phyloP scores from a whole-genome alignment of 2,888 invertebrate genomes.

The Cryptus viduatorius region DNA sequence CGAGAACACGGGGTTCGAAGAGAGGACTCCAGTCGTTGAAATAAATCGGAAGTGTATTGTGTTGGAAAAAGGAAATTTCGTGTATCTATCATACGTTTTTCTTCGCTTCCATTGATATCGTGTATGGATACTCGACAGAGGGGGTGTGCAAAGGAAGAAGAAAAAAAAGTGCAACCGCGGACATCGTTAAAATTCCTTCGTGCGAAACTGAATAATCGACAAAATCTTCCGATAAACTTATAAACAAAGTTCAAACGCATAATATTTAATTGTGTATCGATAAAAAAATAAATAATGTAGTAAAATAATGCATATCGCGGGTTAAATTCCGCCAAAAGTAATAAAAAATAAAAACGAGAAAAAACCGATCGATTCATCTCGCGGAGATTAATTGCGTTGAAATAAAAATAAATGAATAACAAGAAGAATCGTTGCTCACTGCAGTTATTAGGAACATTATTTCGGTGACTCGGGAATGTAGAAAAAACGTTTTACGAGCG shows the following conservation, averaged over 20 bases:
- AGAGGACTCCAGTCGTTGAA: neutral
- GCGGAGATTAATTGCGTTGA: constrained; percentile 1
- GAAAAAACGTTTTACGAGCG: neutral
- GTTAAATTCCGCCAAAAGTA: constrained; percentile 2
- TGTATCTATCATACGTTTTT: neutral
- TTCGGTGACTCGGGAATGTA: neutral
- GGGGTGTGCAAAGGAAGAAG: neutral
- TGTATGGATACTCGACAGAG: neutral
- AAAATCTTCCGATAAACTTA: constrained; percentile 23
- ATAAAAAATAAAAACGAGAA: constrained; percentile 7
- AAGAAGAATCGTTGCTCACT: constrained; percentile 4
- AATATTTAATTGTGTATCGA: constrained; percentile 1
- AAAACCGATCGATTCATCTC: constrained; percentile 4
- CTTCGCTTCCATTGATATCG: neutral
- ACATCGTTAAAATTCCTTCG: neutral
- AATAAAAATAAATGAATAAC: neutral
- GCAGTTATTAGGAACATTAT: neutral
- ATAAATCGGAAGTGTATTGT: constrained; percentile 8
- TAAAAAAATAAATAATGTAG: constrained; percentile 4
- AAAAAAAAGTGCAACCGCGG: constrained; percentile 20
- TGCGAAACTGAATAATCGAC: constrained; percentile 4
- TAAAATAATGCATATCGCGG: neutral
- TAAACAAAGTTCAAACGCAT: too few species aligned
- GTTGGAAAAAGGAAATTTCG: neutral
- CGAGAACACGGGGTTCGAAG: neutral